Percentiles rank a stretch among this genome's conserved stretches.
Conservation (phyloP, 2,888 invertebrate species). For the Mesorhabditis sp. region DNA sequence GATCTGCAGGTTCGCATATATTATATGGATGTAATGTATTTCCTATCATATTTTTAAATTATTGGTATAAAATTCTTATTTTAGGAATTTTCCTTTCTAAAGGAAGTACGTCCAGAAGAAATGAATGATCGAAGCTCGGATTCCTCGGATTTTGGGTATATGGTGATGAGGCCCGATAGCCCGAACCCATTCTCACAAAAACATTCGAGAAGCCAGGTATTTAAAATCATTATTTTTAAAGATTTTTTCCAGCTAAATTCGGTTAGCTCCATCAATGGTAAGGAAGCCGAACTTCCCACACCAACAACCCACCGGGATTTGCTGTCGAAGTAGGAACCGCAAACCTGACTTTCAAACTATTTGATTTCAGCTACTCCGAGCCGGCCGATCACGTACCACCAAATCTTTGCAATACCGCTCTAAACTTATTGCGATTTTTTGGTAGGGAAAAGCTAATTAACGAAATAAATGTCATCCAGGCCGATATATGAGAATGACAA, state of each 20-base stretch:
- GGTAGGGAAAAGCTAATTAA: slow-evolving; percentile 19
- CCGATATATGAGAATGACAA: slow-evolving; percentile 53
- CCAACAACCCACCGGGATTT: neutral
- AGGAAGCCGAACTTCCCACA: neutral
- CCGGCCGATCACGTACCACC: slow-evolving; percentile 28
- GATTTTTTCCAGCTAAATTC: neutral
- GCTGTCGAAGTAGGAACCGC: neutral
- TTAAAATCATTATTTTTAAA: too few relatives aligned
- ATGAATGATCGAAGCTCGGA: neutral
- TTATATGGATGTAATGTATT: neutral
- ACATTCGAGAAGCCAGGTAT: neutral
- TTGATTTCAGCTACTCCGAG: slow-evolving; percentile 8
- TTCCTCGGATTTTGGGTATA: neutral
- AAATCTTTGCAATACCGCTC: slow-evolving; percentile 54
- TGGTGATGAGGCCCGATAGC: slow-evolving; percentile 11
- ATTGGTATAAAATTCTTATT: neutral
- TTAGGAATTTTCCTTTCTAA: slow-evolving; percentile 47
- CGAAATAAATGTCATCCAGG: slow-evolving; percentile 18
- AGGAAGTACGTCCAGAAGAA: slow-evolving; percentile 19
- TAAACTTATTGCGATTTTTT: slow-evolving; percentile 50
- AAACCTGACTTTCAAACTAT: neutral
- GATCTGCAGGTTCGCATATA: slow-evolving; percentile 42
- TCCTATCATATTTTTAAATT: neutral
- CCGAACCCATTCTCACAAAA: slow-evolving; percentile 14
- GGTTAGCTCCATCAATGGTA: neutral